Conservation (phyloP, 2,888 invertebrate genomes). For the Atrina japonica region DNA sequence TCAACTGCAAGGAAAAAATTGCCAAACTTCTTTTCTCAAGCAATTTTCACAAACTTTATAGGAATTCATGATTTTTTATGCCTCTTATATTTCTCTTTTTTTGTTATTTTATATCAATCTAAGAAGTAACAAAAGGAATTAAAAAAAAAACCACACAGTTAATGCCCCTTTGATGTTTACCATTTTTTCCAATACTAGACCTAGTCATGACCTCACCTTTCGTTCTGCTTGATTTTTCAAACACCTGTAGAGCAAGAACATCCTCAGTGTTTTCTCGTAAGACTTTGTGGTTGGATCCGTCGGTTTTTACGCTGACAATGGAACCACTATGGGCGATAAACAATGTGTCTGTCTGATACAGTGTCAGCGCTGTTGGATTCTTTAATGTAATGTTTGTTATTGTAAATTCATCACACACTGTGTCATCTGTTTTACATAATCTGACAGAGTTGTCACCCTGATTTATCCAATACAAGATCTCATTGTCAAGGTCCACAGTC, state of each 20-base stretch:
- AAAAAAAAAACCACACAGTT: not conserved
- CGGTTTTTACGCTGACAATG: conserved; percentile 84
- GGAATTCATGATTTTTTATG: no score
- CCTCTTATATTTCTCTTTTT: no score
- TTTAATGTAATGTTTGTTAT: no score
- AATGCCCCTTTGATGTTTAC: not conserved
- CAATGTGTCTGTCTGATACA: conserved; percentile 84
- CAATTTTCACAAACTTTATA: no score
- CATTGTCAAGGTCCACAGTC: conserved; percentile 83
- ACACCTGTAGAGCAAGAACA: conserved; percentile 80
- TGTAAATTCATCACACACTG: no score
- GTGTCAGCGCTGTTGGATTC: conserved; percentile 86
- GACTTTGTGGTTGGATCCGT: conserved; percentile 24
- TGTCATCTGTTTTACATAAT: conserved; percentile 43
- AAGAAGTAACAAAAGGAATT: not conserved
- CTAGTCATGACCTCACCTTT: conserved; percentile 45
- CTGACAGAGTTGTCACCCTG: conserved; percentile 72
- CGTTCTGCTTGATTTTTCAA: conserved; percentile 57
- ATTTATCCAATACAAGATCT: conserved; percentile 89
- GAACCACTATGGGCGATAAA: conserved; percentile 83
- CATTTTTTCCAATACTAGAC: no score
- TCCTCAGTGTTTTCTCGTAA: conserved; percentile 84
- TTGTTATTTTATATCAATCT: no score
- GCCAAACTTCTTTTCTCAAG: no score
- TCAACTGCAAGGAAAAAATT: no score